Evolutionary conservation across 2,888 invertebrate genomes (phyloP), one percentile per base, ranked within the genome.

Genomic region (Andrena flavipes): DNA sequence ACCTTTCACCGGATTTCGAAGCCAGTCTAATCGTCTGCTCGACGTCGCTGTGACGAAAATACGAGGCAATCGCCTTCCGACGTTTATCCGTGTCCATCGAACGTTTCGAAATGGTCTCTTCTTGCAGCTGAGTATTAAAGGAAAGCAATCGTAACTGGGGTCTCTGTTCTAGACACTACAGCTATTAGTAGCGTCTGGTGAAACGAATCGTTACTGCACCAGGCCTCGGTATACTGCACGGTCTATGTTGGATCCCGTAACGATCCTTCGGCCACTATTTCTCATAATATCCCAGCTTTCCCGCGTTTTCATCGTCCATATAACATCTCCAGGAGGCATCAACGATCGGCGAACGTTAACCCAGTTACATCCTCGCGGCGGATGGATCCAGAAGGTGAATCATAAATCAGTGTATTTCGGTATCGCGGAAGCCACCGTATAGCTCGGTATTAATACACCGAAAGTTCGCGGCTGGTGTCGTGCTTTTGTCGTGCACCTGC

Each of bases 361-460:
- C 88, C 78, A 84, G 83, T 86, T 84, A 59, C 26, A 51, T 26
- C 29, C 13, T 10, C 30, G 33, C 8, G 48, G 59, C 20, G 51
- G 42, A 16, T 35, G 54, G 51, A 63, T 63, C 70, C 62, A 29
- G 85, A 68, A 68, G 84, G 84, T 68, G 74, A 63, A 60, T 69
- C 89, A 90, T 93, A 92, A 93, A 92, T 92, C 91, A 91, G 76
- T 86, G 91, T 93, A 93, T 93, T 93, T 93, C 88, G 90, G 93
- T 93, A 92, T 90, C 90, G 81, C 93, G 93, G 93, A 93, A 93
- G 93, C 87, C 70, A 67, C 56, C 76, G 76, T 42, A 59, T 20
- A 26, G 48, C 59, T 65, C 77, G 79, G 84, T 92, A 92, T 92
- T 93, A 92, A 92, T 92, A 91, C 83, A 91, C 86, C 77, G 78